Conservation (phyloP, 2,888 invertebrate species). For the Temnothorax rugatulus region DNA sequence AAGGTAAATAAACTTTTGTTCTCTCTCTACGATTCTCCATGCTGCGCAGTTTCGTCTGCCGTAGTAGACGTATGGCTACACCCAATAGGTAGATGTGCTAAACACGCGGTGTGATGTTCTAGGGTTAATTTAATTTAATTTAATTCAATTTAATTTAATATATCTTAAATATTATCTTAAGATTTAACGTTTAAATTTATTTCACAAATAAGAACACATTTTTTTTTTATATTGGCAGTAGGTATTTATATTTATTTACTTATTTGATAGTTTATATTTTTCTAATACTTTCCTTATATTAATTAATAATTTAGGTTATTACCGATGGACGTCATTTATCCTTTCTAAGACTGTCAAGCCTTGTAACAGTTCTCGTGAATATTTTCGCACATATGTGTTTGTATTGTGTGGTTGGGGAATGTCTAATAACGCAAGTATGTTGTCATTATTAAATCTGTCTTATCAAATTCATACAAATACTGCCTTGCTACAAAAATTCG, state of each 20-base stretch:
- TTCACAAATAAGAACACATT: too few relatives aligned
- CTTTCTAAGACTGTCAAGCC: neutral
- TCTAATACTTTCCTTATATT: neutral
- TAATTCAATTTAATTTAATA: too few relatives aligned
- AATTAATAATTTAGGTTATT: conserved; percentile 20
- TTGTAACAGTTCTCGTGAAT: neutral
- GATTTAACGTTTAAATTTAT: too few relatives aligned
- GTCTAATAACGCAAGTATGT: conserved; percentile 50
- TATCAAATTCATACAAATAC: neutral
- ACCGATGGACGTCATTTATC: conserved; percentile 35
- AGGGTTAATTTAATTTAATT: too few relatives aligned
- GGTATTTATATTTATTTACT: neutral
- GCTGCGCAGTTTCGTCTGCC: too few relatives aligned
- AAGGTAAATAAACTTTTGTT: too few relatives aligned
- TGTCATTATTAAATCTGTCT: neutral
- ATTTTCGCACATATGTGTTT: conserved; percentile 47
- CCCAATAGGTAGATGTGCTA: too few relatives aligned
- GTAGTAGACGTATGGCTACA: too few relatives aligned
- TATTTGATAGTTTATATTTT: neutral
- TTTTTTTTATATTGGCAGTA: too few relatives aligned
- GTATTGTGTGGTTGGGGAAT: conserved; percentile 58
- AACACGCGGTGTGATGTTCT: too few relatives aligned
- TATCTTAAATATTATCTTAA: too few relatives aligned
- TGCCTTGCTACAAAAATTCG: neutral
- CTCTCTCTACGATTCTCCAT: too few relatives aligned